Conservation (phyloP, 2,888 invertebrate genomes). For the Pandemis heparana region DNA sequence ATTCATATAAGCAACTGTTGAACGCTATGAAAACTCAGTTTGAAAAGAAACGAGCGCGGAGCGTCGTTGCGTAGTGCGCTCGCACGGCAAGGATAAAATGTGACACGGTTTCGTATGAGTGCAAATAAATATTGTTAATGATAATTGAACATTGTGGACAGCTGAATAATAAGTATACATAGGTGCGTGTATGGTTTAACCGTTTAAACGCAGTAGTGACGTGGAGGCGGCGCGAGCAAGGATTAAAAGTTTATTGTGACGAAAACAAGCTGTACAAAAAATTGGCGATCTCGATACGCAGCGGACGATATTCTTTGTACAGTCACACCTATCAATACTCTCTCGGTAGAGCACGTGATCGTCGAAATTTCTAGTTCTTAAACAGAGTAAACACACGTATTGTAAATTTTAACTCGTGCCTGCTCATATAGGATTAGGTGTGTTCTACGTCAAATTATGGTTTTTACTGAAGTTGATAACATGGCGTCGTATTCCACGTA, state of each 20-base stretch:
- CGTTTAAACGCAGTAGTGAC: constrained; percentile 69
- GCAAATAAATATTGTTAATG: constrained; percentile 63
- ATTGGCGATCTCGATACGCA: constrained; percentile 66
- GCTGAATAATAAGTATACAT: constrained; percentile 50
- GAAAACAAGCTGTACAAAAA: constrained; percentile 72
- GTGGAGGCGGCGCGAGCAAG: constrained; percentile 76
- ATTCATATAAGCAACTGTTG: constrained; percentile 84
- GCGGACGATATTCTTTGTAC: constrained; percentile 63
- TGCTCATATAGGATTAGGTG: constrained; percentile 68
- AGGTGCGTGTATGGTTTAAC: constrained; percentile 55
- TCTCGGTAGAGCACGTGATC: constrained; percentile 68
- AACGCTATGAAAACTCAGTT: constrained; percentile 80
- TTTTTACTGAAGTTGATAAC: constrained; percentile 81
- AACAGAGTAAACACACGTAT: constrained; percentile 60
- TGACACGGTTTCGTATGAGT: constrained; percentile 76
- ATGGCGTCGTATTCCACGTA: constrained; percentile 83
- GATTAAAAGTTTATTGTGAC: constrained; percentile 80
- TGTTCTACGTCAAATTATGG: constrained; percentile 80
- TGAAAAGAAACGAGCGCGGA: constrained; percentile 67
- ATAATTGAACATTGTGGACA: constrained; percentile 62
- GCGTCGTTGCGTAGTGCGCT: constrained; percentile 59
- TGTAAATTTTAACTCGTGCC: constrained; percentile 66
- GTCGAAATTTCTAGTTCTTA: constrained; percentile 75
- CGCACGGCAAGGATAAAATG: constrained; percentile 74
- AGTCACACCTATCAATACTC: constrained; percentile 65